Evolutionary conservation across 2,113 vertebrate genomes (phyloP), one percentile per base, ranked within the genome.

Genomic region (Aramus guarauna): DNA sequence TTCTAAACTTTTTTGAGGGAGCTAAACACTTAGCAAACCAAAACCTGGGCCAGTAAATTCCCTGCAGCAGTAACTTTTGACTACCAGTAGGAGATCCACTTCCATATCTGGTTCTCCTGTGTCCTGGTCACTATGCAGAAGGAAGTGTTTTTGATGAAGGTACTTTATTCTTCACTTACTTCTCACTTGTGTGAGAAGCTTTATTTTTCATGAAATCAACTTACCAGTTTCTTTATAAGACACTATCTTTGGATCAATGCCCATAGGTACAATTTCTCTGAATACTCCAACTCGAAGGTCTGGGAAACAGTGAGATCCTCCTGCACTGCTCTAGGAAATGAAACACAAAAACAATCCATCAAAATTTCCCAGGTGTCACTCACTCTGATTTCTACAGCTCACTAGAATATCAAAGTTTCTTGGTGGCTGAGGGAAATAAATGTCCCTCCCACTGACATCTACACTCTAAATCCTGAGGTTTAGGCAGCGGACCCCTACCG

Each of bases 251-350:
- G 99, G 99, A 97, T 99, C 98, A 92, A 99, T 98, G 84, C 99
- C 99, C 99, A 99, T 98, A 32, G 99, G 99, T 85, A 99, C 99
- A 6, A 99, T 99, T 97, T 99, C 99, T 97, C 98, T 98, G 95
- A 98, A 99, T 62, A 99, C 98, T 17, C 99, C 99, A 73, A 99
- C 98, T 95, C 98, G 99, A 85, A 99, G 97, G 47, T 99, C 98
- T 73, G 98, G 98, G 91, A 99, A 99, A 97, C 99, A 99, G 69
- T 98, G 97, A 58, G 98, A 98, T 78, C 99, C 98, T 34, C 99
- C 99, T 72, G 98, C 97, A 96, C 99, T 99, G 77, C 94, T 98
- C 99, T 99, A 96, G 81, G 88, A 95, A 96, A 94, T 41, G 14
- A 91, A 93, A 95, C 84, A 97, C 20, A 96, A 94, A 76, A 93